Conservation (phyloP, 2,797 vertebrate species). For the Coluber constrictor region DNA sequence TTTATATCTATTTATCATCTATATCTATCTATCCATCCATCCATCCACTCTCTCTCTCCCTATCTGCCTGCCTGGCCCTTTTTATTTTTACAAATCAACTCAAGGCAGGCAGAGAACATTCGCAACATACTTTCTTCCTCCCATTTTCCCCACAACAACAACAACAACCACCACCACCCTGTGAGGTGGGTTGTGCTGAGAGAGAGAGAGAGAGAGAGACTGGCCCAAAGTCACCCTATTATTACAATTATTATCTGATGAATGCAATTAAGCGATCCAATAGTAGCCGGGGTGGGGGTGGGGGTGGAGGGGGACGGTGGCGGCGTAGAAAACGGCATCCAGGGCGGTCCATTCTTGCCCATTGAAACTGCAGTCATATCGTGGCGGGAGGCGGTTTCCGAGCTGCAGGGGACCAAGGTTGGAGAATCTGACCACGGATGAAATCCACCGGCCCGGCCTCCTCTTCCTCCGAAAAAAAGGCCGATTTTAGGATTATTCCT, state of each 20-base stretch:
- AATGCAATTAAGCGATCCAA: neutral
- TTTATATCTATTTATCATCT: neutral
- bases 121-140: neutral
- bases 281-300: neutral
- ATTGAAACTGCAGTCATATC: neutral
- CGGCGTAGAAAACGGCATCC: neutral
- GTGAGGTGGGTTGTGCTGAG: neutral
- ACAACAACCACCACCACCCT: neutral
- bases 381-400: neutral
- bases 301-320: too few relatives aligned
- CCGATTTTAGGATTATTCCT: neutral
- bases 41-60: too few relatives aligned
- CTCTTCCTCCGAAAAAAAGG: neutral
- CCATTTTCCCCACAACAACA: neutral
- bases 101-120: neutral
- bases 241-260: neutral
- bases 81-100: neutral
- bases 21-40: too few relatives aligned
- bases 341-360: neutral
- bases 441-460: neutral
- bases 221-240: neutral
- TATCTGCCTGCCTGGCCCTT: neutral
- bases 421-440: neutral
- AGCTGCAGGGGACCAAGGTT: neutral
- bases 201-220: too few relatives aligned